Percentiles rank a stretch among this genome's conserved stretches.
Evolutionary conservation across 1,140 invertebrate species (phyloP).

Genomic region (Octopus bimaculoides): DNA sequence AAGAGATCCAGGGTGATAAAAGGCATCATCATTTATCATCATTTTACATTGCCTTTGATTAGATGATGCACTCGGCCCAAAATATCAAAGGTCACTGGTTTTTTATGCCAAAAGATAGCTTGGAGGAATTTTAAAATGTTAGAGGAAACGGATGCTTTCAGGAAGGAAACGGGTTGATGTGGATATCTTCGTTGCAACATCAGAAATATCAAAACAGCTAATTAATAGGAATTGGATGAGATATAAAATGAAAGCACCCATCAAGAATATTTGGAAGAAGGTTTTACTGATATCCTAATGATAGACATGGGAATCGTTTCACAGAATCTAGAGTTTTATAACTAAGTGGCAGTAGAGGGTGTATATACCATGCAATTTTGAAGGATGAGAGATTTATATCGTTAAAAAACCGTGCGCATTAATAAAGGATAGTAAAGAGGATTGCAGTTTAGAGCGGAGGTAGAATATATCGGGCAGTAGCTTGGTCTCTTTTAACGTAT

Average conservation of each 20-base stretch:
- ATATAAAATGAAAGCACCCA: no score
- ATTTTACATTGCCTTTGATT: conserved; percentile 8
- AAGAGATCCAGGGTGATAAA: background rate
- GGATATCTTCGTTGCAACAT: no score
- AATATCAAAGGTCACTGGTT: background rate
- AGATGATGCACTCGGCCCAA: background rate
- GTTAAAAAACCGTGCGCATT: no score
- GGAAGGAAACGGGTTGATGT: conserved; percentile 65
- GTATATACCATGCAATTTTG: background rate
- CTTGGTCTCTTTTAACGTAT: no score
- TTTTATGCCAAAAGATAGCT: background rate
- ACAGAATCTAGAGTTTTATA: conserved; percentile 65
- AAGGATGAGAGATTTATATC: no score
- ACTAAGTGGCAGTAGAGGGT: background rate
- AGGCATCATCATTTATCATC: background rate
- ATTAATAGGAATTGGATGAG: no score
- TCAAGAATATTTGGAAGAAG: no score
- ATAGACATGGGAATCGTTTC: conserved; percentile 61
- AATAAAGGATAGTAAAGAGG: no score
- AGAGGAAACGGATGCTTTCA: conserved; percentile 70
- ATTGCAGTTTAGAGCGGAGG: no score
- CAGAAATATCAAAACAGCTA: no score
- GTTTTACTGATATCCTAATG: no score
- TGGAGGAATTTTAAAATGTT: conserved; percentile 65
- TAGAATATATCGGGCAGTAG: no score